A percentile compares a stretch with the other conserved stretches of the same genome.
These are phyloP conservation scores for Pheosia gnoma DNA, from an alignment of 2,888 invertebrate species.

Conservation along the genomic window DNA sequence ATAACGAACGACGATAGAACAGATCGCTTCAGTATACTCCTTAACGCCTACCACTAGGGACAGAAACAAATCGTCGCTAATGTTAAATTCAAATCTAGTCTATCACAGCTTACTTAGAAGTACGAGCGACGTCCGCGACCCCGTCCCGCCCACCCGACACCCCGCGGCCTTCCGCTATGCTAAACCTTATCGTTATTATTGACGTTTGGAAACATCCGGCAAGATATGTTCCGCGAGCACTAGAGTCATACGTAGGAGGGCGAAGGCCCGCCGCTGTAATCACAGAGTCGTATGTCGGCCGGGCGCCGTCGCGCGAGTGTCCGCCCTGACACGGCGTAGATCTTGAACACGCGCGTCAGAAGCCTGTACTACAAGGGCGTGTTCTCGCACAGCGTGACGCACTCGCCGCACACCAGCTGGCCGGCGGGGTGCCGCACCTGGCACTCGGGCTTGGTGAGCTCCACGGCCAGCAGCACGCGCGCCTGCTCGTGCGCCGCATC, in stretches of 20 bases:
- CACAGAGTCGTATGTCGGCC: slow-evolving; percentile 38
- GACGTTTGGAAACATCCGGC: slow-evolving; percentile 40
- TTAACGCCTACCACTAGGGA: slow-evolving; percentile 71
- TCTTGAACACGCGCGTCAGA: slow-evolving; percentile 77
- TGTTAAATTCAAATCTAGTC: slow-evolving; percentile 72
- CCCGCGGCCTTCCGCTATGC: slow-evolving; percentile 21
- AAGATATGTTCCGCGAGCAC: slow-evolving; percentile 44
- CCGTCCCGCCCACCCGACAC: slow-evolving; percentile 26
- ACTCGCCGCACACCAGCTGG: slow-evolving; percentile 57
- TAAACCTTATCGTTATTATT: slow-evolving; percentile 32
- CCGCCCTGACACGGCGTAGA: slow-evolving; percentile 67
- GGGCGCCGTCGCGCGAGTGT: slow-evolving; percentile 20
- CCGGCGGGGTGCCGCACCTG: slow-evolving; percentile 49
- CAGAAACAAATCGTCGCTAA: slow-evolving; percentile 61
- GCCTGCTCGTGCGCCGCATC: slow-evolving; percentile 47
- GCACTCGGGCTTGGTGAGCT: slow-evolving; percentile 56
- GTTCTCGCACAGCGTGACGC: slow-evolving; percentile 53
- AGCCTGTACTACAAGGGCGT: slow-evolving; percentile 78
- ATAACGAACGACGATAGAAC: slow-evolving; percentile 49
- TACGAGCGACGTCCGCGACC: slow-evolving; percentile 48
- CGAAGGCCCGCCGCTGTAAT: slow-evolving; percentile 31
- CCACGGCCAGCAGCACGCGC: slow-evolving; percentile 74
- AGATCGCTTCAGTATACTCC: slow-evolving; percentile 58
- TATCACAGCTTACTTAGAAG: slow-evolving; percentile 80
- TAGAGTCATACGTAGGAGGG: slow-evolving; percentile 29